Evolutionary conservation across 2,888 invertebrate species (phyloP).

Genomic region (Nomada goodeniana): DNA sequence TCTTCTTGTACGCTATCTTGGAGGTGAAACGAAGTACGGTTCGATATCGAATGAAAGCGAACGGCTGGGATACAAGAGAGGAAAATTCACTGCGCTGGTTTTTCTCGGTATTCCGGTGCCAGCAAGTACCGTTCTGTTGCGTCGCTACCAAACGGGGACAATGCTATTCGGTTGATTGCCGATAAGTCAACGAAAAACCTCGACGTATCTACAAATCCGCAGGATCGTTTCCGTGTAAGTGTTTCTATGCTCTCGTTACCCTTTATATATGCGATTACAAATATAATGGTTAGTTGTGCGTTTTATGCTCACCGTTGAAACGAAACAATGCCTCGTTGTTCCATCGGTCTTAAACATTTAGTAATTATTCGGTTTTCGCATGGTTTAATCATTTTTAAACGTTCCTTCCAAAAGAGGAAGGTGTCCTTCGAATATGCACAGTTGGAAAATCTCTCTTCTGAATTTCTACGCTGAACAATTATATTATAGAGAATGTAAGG

Average conservation of each 20-base stretch:
- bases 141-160: conserved; percentile 58
- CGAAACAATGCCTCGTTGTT: neutral
- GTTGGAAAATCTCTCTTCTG: too few relatives aligned
- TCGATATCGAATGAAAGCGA: conserved; percentile 25
- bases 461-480: too few relatives aligned
- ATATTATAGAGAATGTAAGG: neutral
- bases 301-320: neutral
- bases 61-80: conserved; percentile 8
- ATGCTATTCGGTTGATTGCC: conserved; percentile 62
- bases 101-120: conserved; percentile 53
- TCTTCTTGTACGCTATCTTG: neutral
- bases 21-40: conserved; percentile 19
- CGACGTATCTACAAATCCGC: conserved; percentile 50
- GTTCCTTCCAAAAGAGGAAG: neutral
- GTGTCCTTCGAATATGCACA: too few relatives aligned
- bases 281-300: conserved; percentile 6
- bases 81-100: conserved; percentile 31
- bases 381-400: neutral
- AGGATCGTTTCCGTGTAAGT: conserved; percentile 50
- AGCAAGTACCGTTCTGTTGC: conserved; percentile 42
- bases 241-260: conserved; percentile 33
- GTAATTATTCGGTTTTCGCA: neutral
- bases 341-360: neutral
- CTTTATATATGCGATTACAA: neutral
- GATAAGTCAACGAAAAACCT: conserved; percentile 58